Evolutionary conservation across 30 jellyfish, hydroid and myxozoan species (phyloP).

Genomic region (Morbakka virulenta): DNA sequence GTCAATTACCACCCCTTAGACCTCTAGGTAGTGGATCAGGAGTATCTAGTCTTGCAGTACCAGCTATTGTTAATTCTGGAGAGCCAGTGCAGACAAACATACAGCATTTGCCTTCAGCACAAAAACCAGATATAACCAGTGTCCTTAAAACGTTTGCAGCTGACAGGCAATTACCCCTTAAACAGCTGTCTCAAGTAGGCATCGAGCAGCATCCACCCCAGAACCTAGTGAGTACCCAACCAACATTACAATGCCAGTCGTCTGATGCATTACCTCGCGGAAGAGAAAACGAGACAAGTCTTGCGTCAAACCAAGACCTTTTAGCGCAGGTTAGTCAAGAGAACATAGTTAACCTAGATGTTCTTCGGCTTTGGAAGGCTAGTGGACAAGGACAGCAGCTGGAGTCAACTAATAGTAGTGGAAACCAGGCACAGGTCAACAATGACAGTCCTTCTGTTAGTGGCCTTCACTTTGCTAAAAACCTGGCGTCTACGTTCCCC

Average conservation of each 20-base stretch:
- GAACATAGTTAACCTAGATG: neutral
- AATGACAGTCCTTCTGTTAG: neutral
- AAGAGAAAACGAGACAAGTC: too few species aligned
- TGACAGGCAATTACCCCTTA: too few species aligned
- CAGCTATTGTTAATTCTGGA: neutral
- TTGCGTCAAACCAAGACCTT: too few species aligned
- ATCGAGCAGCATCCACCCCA: too few species aligned
- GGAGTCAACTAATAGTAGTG: neutral
- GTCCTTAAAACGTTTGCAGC: too few species aligned
- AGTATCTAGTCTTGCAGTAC: neutral
- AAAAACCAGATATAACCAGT: neutral
- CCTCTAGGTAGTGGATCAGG: neutral
- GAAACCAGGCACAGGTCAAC: neutral
- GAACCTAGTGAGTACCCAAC: too few species aligned
- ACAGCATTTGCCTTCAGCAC: neutral
- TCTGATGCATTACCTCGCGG: too few species aligned
- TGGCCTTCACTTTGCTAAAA: neutral
- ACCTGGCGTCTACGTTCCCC: conserved; percentile 46
- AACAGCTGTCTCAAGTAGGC: too few species aligned
- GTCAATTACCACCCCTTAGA: neutral
- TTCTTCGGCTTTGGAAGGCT: neutral
- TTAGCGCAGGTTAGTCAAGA: neutral
- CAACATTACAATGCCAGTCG: too few species aligned
- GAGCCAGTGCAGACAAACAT: neutral
- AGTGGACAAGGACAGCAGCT: neutral